These are phyloP conservation scores for Anthopleura xanthogrammica DNA, from an alignment of 92 coral and sea anemone species.

Conservation along the genomic window DNA sequence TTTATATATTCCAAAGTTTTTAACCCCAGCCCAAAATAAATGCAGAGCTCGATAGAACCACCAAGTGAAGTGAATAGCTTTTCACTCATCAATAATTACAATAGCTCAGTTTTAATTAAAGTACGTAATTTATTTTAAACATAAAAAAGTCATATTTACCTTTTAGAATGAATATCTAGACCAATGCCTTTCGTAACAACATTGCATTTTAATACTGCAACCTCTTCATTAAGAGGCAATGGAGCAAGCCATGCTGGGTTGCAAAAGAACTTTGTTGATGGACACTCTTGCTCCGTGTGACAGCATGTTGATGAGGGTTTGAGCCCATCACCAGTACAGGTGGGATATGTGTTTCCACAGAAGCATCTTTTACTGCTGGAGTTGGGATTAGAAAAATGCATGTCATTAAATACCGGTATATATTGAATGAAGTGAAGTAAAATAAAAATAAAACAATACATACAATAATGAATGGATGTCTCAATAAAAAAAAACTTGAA, in stretches of 20 bases:
- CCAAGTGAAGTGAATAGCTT: too few species aligned
- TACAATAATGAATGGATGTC: background rate
- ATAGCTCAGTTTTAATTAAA: too few species aligned
- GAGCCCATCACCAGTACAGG: constrained; percentile 8
- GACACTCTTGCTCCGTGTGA: constrained; percentile 18
- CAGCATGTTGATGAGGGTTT: background rate
- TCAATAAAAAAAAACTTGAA: background rate
- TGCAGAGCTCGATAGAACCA: too few species aligned
- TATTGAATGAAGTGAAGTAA: background rate
- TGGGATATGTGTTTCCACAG: constrained; percentile 13
- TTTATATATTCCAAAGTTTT: too few species aligned
- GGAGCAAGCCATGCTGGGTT: constrained; percentile 93
- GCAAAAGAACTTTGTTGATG: constrained; percentile 50
- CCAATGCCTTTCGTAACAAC: constrained; percentile 61
- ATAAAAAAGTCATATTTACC: constrained; percentile 19
- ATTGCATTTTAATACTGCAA: constrained; percentile 41
- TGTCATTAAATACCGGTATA: too few species aligned
- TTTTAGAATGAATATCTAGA: constrained; percentile 38
- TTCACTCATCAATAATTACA: too few species aligned
- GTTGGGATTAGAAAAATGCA: background rate
- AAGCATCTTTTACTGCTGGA: background rate
- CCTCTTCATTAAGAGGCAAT: constrained; percentile 46
- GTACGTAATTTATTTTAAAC: too few species aligned
- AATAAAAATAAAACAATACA: background rate
- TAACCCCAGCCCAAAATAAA: too few species aligned